Evolutionary conservation across 2,888 invertebrate species (phyloP), one percentile per base, ranked within the genome.

Genomic region (Drosophila imparisetae): DNA sequence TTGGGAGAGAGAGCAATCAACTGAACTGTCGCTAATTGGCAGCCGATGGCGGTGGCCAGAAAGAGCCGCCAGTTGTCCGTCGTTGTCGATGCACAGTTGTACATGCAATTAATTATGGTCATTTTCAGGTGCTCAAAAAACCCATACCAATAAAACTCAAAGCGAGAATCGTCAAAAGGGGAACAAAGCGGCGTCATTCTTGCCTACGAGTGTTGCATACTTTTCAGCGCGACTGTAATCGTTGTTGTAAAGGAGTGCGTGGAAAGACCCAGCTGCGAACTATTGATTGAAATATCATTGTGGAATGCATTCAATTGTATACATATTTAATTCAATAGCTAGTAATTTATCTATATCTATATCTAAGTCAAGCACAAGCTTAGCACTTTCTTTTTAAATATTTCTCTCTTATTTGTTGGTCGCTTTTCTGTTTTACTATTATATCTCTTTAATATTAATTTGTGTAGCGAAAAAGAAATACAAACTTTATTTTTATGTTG

Each of bases 51-150:
- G 65, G 54, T n/a, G 24, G 2, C 1, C 54, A 36, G 61, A 36
- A 42, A 54, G 42, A 18, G 68, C 67, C 86, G 62, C 78, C 86
- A 87, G 87, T 80, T 83, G 83, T 78, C 77, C 83, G 38, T 29
- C 38, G n/a, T 18, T 11, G 55, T 38, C 38, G 34, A 10, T 34
- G 24, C 24, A 15, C 34, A 89, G 85, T 81, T 83, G 87, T 75
- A 83, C 89, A 81, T 60, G 89, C 89, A 87, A 87, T 87, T 89
- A 89, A 89, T 87, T 87, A 87, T 89, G 89, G 85, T 87, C 85
- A 87, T 87, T 89, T 86, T 72, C 89, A 85, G 87, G 80, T 86
- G 87, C 70, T 64, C 74, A 62, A 64, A 75, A 52, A 55, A 57
- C 48, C 24, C 40, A 38, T 57, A 15, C 34, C 36, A 64, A 29